Percentiles rank a stretch among this genome's conserved stretches.
Conservation (phyloP, 2,113 vertebrate genomes). For the Oreotrochilus melanogaster region DNA sequence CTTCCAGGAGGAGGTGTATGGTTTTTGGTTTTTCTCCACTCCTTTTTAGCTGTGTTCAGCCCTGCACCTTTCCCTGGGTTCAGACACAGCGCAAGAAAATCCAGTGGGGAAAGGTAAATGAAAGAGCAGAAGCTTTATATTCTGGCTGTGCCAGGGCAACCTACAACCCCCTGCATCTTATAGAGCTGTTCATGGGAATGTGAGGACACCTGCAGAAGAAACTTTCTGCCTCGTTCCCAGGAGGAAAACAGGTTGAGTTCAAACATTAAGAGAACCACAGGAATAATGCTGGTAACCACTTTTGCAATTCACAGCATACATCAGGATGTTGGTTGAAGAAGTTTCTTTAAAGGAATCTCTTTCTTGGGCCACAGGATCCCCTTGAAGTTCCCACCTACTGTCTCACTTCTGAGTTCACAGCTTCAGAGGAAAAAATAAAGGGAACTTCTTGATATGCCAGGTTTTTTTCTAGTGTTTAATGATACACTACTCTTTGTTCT, state of each 20-base stretch:
- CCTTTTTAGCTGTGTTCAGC: neutral
- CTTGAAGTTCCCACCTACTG: neutral
- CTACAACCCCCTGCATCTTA: neutral
- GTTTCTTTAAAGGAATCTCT: neutral
- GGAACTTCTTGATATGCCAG: neutral
- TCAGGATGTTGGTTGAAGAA: neutral
- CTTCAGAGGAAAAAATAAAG: neutral
- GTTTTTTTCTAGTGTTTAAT: neutral
- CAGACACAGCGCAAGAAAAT: neutral
- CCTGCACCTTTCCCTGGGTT: neutral
- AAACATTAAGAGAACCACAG: neutral
- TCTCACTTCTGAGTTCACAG: neutral
- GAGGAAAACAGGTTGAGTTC: neutral
- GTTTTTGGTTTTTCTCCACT: neutral
- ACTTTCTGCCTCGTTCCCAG: neutral
- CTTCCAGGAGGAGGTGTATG: neutral
- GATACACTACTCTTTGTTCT: neutral
- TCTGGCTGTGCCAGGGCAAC: rapidly evolving
- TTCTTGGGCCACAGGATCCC: rapidly evolving
- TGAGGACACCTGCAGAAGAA: neutral
- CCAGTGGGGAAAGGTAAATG: neutral
- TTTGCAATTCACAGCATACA: neutral
- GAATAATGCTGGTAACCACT: neutral
- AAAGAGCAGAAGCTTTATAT: neutral
- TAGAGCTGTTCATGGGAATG: neutral